phyloP scores from a whole-genome alignment of 2,113 vertebrate species.

The Scomber colias region DNA sequence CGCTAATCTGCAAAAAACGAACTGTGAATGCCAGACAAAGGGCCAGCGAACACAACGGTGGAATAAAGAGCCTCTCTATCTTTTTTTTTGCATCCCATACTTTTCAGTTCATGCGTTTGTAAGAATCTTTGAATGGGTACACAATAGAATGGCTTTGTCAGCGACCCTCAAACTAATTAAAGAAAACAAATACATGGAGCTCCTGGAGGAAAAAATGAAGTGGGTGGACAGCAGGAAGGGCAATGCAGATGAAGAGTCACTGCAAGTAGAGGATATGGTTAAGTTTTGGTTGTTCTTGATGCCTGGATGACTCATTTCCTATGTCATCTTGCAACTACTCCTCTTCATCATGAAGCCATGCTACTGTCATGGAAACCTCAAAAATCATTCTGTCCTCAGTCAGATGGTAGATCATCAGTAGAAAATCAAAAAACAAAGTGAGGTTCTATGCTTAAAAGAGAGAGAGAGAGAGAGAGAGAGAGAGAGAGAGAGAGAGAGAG shows the following conservation, averaged over 20 bases:
- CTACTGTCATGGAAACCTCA: slow-evolving; percentile 6
- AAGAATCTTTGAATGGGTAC: slow-evolving; percentile 48
- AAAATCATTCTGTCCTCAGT: neutral
- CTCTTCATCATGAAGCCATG: slow-evolving; percentile 13
- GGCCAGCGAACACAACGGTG: slow-evolving; percentile 26
- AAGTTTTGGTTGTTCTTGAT: slow-evolving; percentile 45
- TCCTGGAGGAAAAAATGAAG: neutral
- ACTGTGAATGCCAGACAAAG: slow-evolving; percentile 47
- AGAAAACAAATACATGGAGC: slow-evolving; percentile 38
- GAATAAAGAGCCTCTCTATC: slow-evolving; percentile 30
- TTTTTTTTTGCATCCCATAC: slow-evolving; percentile 27
- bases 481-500: neutral
- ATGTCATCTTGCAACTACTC: slow-evolving; percentile 35
- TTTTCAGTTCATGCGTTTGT: slow-evolving; percentile 29
- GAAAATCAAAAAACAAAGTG: slow-evolving; percentile 3
- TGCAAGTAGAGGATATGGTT: slow-evolving; percentile 43
- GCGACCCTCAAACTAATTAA: slow-evolving; percentile 63
- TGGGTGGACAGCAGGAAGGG: slow-evolving; percentile 46
- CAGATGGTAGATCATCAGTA: neutral
- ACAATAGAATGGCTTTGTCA: slow-evolving; percentile 50
- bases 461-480: neutral
- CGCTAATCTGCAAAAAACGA: slow-evolving; percentile 43
- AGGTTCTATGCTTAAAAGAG: too few relatives aligned
- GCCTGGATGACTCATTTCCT: slow-evolving; percentile 56
- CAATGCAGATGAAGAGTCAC: slow-evolving; percentile 10